Percentiles rank a stretch among this genome's conserved stretches.
Evolutionary conservation across 2,797 vertebrate species (phyloP).

Genomic region (Myioborus melanocephalus): DNA sequence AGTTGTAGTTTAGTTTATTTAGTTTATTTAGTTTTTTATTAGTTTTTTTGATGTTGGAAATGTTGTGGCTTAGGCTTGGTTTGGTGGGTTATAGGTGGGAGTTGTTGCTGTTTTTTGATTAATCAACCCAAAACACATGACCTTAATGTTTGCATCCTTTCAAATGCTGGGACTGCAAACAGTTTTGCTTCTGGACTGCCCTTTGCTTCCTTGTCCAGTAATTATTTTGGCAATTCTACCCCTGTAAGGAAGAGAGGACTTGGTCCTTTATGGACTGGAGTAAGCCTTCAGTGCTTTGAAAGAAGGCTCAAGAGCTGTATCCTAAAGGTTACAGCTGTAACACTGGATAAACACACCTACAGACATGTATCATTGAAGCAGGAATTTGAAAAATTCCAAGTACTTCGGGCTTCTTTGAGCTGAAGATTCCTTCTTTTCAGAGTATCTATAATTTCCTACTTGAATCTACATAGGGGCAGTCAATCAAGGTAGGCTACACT

Average conservation of each 20-base stretch:
- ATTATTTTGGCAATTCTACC: neutral
- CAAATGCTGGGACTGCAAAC: neutral
- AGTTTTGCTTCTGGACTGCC: neutral
- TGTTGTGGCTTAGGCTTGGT: no score
- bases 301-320: neutral
- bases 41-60: no score
- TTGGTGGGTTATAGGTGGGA: no score
- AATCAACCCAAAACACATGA: no score
- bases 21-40: no score
- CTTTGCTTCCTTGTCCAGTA: neutral
- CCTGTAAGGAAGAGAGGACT: neutral
- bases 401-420: neutral
- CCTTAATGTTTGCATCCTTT: neutral
- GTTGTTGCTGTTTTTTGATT: no score
- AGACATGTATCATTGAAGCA: neutral
- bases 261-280: neutral
- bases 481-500: neutral
- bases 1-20: no score
- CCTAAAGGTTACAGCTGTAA: neutral
- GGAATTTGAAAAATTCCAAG: neutral
- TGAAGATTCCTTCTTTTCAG: neutral
- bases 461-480: fast-evolving
- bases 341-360: neutral
- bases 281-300: neutral
- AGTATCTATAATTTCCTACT: neutral